A percentile compares a stretch with the other conserved stretches of the same genome.
Evolutionary conservation across 2,888 invertebrate species (phyloP).

Genomic region (Limenitis camilla): DNA sequence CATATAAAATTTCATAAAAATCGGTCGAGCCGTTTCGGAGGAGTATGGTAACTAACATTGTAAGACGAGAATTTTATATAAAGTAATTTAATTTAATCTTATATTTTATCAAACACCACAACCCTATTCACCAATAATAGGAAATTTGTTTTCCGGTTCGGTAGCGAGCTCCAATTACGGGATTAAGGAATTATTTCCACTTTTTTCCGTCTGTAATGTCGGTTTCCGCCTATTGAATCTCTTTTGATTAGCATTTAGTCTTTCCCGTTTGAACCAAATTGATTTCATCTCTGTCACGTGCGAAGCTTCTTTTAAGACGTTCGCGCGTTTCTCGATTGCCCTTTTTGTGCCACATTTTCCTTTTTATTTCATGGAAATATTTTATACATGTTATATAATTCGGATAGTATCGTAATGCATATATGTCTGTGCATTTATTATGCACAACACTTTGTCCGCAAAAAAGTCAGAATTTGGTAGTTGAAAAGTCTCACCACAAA

Average conservation of each 20-base stretch:
- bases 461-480: too few relatives aligned
- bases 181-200: conserved; percentile 75
- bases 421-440: too few relatives aligned
- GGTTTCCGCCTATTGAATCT: conserved; percentile 72
- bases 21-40: too few relatives aligned
- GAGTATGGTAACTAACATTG: too few relatives aligned
- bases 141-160: conserved; percentile 76
- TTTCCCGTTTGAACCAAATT: conserved; percentile 68
- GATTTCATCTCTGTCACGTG: conserved; percentile 53
- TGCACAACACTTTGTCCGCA: too few relatives aligned
- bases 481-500: too few relatives aligned
- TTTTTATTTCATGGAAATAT: too few relatives aligned
- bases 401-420: too few relatives aligned
- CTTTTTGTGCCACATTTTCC: conserved; percentile 3
- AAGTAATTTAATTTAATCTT: not conserved
- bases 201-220: conserved; percentile 58
- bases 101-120: conserved; percentile 26
- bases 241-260: conserved; percentile 65
- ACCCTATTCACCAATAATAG: conserved; percentile 63
- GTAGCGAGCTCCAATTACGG: conserved; percentile 71
- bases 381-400: not conserved
- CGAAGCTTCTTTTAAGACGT: conserved; percentile 21
- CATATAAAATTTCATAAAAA: too few relatives aligned
- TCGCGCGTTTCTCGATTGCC: not conserved
- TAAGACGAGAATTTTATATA: too few relatives aligned